Conservation (phyloP, 2,113 vertebrate species). For the Corynorhinus townsendii region DNA sequence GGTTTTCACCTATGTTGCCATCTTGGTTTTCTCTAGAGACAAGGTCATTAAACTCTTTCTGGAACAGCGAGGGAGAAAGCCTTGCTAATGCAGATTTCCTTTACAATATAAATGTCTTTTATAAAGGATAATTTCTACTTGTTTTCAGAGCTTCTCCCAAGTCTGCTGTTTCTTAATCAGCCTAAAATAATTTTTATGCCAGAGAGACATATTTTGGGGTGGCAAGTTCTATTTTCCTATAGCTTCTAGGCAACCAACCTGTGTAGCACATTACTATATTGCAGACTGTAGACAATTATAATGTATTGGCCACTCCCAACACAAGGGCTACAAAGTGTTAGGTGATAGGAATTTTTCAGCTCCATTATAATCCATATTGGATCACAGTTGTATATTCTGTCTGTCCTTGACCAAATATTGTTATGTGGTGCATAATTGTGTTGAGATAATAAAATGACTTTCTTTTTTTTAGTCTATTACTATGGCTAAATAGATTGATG, state of each 20-base stretch:
- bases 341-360: neutral
- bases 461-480: neutral
- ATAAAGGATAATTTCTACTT: neutral
- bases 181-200: neutral
- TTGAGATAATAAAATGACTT: neutral
- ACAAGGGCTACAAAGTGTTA: neutral
- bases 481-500: neutral
- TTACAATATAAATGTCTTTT: neutral
- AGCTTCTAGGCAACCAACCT: neutral
- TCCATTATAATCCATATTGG: neutral
- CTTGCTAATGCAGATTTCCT: neutral
- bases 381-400: neutral
- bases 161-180: neutral
- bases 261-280: neutral
- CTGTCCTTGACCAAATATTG: neutral
- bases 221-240: neutral
- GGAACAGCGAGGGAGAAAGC: neutral
- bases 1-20: too few relatives aligned
- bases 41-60: neutral
- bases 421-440: neutral
- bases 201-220: neutral
- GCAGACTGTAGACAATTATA: neutral
- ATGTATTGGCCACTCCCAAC: too few relatives aligned
- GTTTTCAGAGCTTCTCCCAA: neutral
- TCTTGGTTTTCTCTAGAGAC: neutral